These are phyloP conservation scores for Amphiprion clarkii DNA, from an alignment of 2,797 vertebrate species.

Conservation along the genomic window DNA sequence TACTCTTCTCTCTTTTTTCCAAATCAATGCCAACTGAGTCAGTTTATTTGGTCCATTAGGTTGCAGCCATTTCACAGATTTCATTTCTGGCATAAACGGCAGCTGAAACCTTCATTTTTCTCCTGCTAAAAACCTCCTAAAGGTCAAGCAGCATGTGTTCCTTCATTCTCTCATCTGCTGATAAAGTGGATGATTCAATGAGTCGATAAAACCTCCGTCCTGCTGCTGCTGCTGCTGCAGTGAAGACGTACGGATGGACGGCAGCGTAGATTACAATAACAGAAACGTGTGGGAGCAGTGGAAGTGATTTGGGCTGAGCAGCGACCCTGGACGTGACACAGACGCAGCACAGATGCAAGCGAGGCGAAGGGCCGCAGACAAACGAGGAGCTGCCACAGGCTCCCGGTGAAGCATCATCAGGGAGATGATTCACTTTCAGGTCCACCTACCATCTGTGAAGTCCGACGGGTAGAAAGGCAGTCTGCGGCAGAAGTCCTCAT, in stretches of 20 bases:
- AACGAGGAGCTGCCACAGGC: conserved; percentile 64
- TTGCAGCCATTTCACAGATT: too few species aligned
- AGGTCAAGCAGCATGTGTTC: background rate
- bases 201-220: conserved; percentile 40
- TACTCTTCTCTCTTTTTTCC: too few species aligned
- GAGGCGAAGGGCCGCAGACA: conserved; percentile 65
- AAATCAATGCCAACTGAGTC: too few species aligned
- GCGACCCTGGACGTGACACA: conserved; percentile 55
- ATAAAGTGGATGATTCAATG: conserved; percentile 33
- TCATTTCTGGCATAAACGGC: background rate
- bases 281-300: conserved; percentile 38
- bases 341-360: conserved; percentile 63
- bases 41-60: too few species aligned
- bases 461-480: conserved; percentile 93
- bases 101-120: background rate
- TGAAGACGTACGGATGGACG: conserved; percentile 17
- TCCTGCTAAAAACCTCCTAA: background rate
- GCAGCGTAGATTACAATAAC: conserved; percentile 44
- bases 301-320: conserved; percentile 38
- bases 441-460: conserved; percentile 88
- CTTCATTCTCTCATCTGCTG: conserved; percentile 13
- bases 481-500: conserved; percentile 92
- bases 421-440: conserved; percentile 72
- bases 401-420: conserved; percentile 57
- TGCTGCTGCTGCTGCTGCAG: conserved; percentile 6